Base-by-base conservation (phyloP, 2,888 invertebrate genomes). In the Zaprionus obscuricornis region DNA sequence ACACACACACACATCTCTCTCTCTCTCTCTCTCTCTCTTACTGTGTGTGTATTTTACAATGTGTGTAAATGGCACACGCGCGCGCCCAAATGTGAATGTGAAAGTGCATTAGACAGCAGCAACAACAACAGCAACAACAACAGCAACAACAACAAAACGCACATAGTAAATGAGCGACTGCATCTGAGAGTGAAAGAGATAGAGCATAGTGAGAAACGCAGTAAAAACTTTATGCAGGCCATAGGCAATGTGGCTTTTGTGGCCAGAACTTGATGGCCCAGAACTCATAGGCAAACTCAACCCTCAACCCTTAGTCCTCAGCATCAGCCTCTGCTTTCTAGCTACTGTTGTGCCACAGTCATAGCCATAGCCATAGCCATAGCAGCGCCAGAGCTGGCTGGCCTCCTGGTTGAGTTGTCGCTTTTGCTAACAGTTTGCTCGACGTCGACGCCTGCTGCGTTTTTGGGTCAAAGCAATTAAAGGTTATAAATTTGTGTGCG, bases 391-490 rank as follows among this genome's bases (percentile, higher is more conserved):
- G 39, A 42, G 40, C 34, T 22, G 22, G 16, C 46, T 34, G 16
- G 29, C 66, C 34, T 66, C 47, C 67, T 52, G 52, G 43, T 18
- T 37, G 43, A 47, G 24, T 47, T 45, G 33, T 60, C 60, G 37
- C 59, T 11, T 3, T 5, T 8, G 24, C 24, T 8, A 24, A 4
- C 8, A 8, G 5, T 24, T 8, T 24, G 24, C 24, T 24, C 24
- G 4, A n/a, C 1, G 22, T 17, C 37, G 43, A 36, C 54, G 56
- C 64, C 70, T 72, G 84, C 73, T 79, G 69, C 59, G 81, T 86
- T 81, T 85, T 86, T 81, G 74, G 85, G 81, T 85, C 86, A 85
- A 74, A 85, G 85, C 85, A 82, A 82, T 82, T 82, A 82, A 85
- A 82, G 85, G 86, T 86, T 82, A 86, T 82, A 82, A 86, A 86